Evolutionary conservation across 2,888 invertebrate species (phyloP).

Genomic region (Crossocerus cetratus): DNA sequence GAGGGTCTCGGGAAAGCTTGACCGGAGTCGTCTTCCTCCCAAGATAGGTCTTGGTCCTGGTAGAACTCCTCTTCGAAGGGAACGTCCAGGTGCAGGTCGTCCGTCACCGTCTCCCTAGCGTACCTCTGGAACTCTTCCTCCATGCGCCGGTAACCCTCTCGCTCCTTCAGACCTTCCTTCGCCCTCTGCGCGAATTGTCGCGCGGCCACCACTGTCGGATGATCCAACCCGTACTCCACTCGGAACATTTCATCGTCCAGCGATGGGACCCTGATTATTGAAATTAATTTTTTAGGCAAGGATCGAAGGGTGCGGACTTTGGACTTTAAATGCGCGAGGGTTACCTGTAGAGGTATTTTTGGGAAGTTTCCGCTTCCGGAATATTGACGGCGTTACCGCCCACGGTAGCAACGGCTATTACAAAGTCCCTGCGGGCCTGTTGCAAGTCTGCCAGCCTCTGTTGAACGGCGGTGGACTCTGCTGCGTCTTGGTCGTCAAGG

Average conservation of each 20-base stretch:
- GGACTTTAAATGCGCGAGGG: neutral
- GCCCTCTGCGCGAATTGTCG: constrained; percentile 51
- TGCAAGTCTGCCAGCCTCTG: constrained; percentile 64
- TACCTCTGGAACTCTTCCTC: constrained; percentile 52
- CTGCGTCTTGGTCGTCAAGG: constrained; percentile 65
- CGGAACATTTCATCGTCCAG: constrained; percentile 46
- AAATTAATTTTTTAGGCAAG: too few relatives aligned
- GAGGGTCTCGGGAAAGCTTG: constrained; percentile 45
- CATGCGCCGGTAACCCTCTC: constrained; percentile 38
- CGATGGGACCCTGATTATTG: constrained; percentile 47
- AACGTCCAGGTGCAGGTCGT: constrained; percentile 44
- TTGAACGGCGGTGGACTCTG: constrained; percentile 60
- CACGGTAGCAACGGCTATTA: constrained; percentile 67
- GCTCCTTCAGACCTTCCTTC: constrained; percentile 28
- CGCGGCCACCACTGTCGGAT: constrained; percentile 61
- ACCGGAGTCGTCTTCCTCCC: constrained; percentile 56
- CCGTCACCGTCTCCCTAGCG: constrained; percentile 16
- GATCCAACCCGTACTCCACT: constrained; percentile 51
- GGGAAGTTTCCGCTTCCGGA: constrained; percentile 23
- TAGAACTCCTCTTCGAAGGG: constrained; percentile 59
- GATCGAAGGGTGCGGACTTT: neutral
- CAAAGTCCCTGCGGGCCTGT: constrained; percentile 69
- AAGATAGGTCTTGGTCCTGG: constrained; percentile 57
- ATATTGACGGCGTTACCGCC: constrained; percentile 61
- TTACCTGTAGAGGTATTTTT: neutral